Base-by-base conservation (phyloP, 2,797 vertebrate genomes). In the Ptychadena robeensis region DNA sequence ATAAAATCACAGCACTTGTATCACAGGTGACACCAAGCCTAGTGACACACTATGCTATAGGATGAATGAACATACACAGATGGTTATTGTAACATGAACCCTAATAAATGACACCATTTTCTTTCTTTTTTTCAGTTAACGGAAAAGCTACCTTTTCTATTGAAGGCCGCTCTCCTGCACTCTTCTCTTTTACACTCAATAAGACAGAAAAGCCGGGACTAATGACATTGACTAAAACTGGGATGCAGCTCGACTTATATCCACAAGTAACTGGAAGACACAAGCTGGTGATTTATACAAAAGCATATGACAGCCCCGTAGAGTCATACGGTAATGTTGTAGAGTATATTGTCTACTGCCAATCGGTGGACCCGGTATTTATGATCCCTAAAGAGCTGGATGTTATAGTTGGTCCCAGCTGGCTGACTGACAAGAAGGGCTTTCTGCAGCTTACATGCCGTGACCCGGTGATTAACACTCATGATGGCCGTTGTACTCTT, bases 201-300 rank as follows among this genome's bases (percentile, higher is more conserved):
- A 93, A 90, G 81, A 90, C 82, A 70, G 88, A 93, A 0, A 87
- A 94, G 48, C 89, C 92, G 0, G 93, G 94, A 22, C 87, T 95
- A 68, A 89, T 95, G 89, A 93, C 89, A 44, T 82, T 95, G 80
- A 87, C 85, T 70, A 91, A 89, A 67, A 86, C 91, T 0, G 94
- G 94, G 0, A 95, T 95, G 94, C 91, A 87, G 65, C 85, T 95
- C 86, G 94, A 95, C 0, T 53, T 95, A 38, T 95, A 92, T 87
- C 94, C 94, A 0, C 92, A 91, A 2, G 86, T 86, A 34, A 89
- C 85, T 27, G 94, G 94, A 44, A 90, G 86, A 1, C 91, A 95
- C 83, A 90, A 89, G 80, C 88, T 95, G 86, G 88, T 93, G 82
- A 91, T 95, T 86, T 95, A 92, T 0, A 93, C 93, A 85, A 93